Conservation (phyloP, 1,140 invertebrate species). For the Eurosta solidaginis region DNA sequence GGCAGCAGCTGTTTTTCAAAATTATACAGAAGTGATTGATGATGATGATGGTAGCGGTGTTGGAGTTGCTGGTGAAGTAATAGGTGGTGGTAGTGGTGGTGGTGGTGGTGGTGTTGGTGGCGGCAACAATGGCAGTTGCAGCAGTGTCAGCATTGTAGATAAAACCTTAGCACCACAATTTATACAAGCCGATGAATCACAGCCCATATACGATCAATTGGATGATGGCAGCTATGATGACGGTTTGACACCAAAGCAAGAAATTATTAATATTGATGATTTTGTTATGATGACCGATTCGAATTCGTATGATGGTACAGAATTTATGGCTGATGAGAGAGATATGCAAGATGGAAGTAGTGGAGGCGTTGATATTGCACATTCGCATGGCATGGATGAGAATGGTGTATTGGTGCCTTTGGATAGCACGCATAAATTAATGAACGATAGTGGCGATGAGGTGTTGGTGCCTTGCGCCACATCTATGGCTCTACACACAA, state of each 20-base stretch:
- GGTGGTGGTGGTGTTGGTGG: constrained; percentile 34
- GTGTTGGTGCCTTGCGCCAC: constrained; percentile 33
- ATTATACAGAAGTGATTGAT: constrained; percentile 51
- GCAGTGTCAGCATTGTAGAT: constrained; percentile 3
- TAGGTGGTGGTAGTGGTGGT: constrained; percentile 33
- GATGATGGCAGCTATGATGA: constrained; percentile 49
- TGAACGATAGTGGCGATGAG: constrained; percentile 42
- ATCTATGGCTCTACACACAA: neutral
- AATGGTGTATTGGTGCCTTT: constrained; percentile 50
- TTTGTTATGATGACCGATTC: constrained; percentile 58
- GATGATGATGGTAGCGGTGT: constrained; percentile 39
- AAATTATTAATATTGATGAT: constrained; percentile 59
- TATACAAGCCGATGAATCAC: constrained; percentile 21
- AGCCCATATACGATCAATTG: constrained; percentile 46
- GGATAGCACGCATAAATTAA: constrained; percentile 49
- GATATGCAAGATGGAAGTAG: constrained; percentile 30
- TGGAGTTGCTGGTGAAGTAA: neutral
- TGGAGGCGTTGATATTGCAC: constrained; percentile 52
- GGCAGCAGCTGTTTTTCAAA: constrained; percentile 50
- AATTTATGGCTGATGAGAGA: constrained; percentile 47
- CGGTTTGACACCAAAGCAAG: constrained; percentile 51
- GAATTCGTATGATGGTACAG: constrained; percentile 60
- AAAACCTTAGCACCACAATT: constrained; percentile 19
- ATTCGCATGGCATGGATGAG: constrained; percentile 40
- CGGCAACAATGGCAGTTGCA: constrained; percentile 35